Percentiles rank a stretch among this genome's conserved stretches.
phyloP scores from a whole-genome alignment of 2,797 vertebrate genomes.

The Oryzias sinensis region DNA sequence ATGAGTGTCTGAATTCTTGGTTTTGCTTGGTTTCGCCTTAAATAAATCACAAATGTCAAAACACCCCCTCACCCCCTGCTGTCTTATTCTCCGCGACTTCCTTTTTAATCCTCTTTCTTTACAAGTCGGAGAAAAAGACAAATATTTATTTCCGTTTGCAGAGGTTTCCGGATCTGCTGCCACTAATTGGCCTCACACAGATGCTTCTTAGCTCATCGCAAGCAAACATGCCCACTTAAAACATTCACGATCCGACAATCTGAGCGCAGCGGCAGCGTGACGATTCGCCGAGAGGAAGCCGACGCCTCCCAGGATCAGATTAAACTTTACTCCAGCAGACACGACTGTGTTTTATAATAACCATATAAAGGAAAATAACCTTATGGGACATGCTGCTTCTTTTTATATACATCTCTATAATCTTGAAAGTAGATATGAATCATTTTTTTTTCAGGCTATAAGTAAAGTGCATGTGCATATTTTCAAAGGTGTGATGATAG shows the following conservation, averaged over 20 bases:
- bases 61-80: conserved; percentile 42
- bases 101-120: conserved; percentile 53
- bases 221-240: conserved; percentile 62
- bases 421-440: conserved; percentile 40
- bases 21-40: conserved; percentile 33
- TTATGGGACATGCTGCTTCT: neutral
- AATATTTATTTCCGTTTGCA: conserved; percentile 64
- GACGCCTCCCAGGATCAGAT: conserved; percentile 17
- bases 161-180: conserved; percentile 57
- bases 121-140: conserved; percentile 56
- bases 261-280: conserved; percentile 28
- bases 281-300: conserved; percentile 19
- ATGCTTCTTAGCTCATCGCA: conserved; percentile 51
- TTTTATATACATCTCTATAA: conserved; percentile 29
- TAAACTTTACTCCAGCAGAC: conserved; percentile 42
- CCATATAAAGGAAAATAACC: conserved; percentile 1
- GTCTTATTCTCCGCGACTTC: conserved; percentile 45
- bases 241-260: conserved; percentile 68
- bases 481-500: neutral
- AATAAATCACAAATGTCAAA: conserved; percentile 62
- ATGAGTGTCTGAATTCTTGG: conserved; percentile 31
- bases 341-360: conserved; percentile 22
- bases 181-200: conserved; percentile 67
- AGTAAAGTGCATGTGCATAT: conserved; percentile 4
- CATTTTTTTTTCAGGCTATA: conserved; percentile 6